Evolutionary conservation across 2,797 vertebrate species (phyloP).

Genomic region (Coendou prehensilis): DNA sequence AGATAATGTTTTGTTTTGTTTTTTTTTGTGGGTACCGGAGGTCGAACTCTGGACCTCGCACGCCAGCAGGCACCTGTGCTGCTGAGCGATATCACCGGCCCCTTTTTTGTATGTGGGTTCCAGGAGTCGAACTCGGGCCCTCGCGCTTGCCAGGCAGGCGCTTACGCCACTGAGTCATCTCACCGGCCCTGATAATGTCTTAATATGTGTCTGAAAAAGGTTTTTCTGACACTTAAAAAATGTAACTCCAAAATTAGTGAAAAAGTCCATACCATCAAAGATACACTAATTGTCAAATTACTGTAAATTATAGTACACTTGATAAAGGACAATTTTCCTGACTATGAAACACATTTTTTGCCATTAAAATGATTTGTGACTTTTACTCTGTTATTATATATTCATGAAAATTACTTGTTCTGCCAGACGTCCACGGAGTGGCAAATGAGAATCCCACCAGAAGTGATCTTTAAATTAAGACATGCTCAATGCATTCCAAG

Average conservation of each 20-base stretch:
- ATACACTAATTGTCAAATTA: conserved; percentile 52
- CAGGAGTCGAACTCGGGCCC: too few relatives aligned
- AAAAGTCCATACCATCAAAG: conserved; percentile 49
- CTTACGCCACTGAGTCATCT: too few relatives aligned
- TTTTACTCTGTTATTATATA: conserved; percentile 63
- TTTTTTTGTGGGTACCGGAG: too few relatives aligned
- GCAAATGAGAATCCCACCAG: conserved; percentile 4
- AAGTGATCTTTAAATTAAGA: conserved; percentile 46
- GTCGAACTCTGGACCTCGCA: too few relatives aligned
- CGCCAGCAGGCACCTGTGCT: too few relatives aligned
- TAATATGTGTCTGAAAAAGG: neutral
- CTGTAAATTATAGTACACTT: conserved; percentile 46
- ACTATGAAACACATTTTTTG: conserved; percentile 31
- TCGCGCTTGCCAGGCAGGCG: too few relatives aligned
- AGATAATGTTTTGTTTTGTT: neutral
- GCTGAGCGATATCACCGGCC: too few relatives aligned
- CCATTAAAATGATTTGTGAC: conserved; percentile 68
- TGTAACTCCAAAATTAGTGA: neutral
- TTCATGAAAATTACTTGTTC: conserved; percentile 67
- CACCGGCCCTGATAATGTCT: neutral
- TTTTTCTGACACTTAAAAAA: conserved; percentile 49
- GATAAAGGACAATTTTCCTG: conserved; percentile 48
- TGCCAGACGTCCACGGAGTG: neutral
- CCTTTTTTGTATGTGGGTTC: too few relatives aligned
- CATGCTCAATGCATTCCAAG: neutral